Conservation (phyloP, 2,888 invertebrate species). For the Melinopterus prodromus region DNA sequence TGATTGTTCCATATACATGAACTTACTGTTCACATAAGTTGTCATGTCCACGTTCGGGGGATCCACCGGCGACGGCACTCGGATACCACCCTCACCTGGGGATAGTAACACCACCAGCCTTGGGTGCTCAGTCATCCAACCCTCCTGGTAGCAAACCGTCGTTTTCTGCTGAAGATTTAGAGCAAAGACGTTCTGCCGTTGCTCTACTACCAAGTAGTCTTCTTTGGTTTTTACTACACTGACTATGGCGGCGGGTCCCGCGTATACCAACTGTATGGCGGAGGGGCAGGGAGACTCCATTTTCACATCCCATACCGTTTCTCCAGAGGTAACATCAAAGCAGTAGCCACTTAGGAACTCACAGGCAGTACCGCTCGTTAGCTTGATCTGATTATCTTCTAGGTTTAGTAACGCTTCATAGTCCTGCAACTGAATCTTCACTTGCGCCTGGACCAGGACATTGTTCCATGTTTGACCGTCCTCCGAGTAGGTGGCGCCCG, state of each 20-base stretch:
- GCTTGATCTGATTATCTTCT: conserved; percentile 11
- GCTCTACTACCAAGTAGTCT: not conserved
- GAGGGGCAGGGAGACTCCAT: not conserved
- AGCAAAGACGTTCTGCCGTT: not conserved
- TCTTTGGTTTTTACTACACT: not conserved
- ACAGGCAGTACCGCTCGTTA: not conserved
- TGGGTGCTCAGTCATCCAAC: no score
- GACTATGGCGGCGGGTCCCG: not conserved
- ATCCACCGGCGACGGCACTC: no score
- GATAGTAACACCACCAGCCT: no score
- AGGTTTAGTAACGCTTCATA: not conserved
- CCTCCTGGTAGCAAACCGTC: not conserved
- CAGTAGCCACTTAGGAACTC: not conserved
- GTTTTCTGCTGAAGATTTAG: not conserved
- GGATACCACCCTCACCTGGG: no score
- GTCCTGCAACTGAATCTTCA: not conserved
- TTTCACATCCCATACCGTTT: not conserved
- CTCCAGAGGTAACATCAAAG: not conserved
- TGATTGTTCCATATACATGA: conserved; percentile 4
- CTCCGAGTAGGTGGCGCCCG: not conserved
- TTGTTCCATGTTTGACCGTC: conserved; percentile 4
- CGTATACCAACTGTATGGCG: not conserved
- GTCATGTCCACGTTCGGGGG: no score
- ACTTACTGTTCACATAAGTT: not conserved
- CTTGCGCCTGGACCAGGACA: not conserved